Base-by-base conservation (phyloP, 1,140 invertebrate genomes). In the Meteorus sp. region DNA sequence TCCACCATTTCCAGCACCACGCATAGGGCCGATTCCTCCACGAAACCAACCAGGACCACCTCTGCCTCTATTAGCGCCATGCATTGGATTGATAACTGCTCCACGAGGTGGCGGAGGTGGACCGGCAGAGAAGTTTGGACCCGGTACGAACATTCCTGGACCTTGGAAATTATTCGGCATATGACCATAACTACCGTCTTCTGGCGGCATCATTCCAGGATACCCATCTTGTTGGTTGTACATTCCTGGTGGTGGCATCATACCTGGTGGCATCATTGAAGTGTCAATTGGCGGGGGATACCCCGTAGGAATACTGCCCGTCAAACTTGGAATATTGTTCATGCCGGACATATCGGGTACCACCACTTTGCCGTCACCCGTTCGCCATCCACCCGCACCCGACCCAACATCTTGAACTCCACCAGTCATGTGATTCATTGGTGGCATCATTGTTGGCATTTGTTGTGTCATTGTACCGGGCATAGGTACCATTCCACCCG, bases 51-150 rank as follows among this genome's bases (percentile, higher is more conserved):
- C 70, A 11, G 68, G 71, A 20, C 68, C 73, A 5, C 73, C 72
- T 57, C 78, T 79, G 1, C 82, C 80, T 27, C 82, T 76, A 37
- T 82, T 83, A 13, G 51, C 79, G 76, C 83, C 66, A 69, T 83
- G 57, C 82, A 84, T 85, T 35, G 83, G 72, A 44, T 47, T 47
- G 8, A 39, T 44, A 25, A 69, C 78, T 29, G 77, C 77, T 44
- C 82, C 73, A 62, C 78, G 22, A 9, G 54, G 54, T 68, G 45
- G 19, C 1, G 15, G 23, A 2, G 80, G n/a, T n/a, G n/a, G 79
- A 3, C 79, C 72, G 33, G 78, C 74, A n/a, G 76, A 76, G 43
- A 78, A 79, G 13, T 78, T 80, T 0, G 75, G 75, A 2, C 66
- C 69, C 37, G 61, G 74, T 59, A 67, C 74, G 53, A 74, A 67